These are phyloP conservation scores for Tetrapedia diversipes DNA, from an alignment of 2,888 invertebrate species.

Conservation along the genomic window DNA sequence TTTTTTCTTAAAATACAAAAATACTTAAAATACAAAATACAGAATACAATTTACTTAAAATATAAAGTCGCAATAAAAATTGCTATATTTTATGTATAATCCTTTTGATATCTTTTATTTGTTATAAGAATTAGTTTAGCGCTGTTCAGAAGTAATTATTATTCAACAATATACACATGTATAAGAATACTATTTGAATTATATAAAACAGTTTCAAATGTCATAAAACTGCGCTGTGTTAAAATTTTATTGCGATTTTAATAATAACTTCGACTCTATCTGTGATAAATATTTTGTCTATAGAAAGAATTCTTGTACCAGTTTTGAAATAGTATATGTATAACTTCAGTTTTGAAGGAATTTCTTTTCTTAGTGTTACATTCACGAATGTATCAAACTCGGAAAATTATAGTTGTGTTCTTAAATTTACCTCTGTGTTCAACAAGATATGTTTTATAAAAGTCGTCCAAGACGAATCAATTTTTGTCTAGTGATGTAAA, in stretches of 20 bases:
- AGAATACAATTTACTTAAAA: no score
- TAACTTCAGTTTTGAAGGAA: conserved; percentile 2
- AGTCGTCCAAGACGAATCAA: conserved; percentile 25
- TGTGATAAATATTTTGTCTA: conserved; percentile 77
- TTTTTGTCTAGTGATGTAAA: conserved; percentile 27
- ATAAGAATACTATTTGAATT: conserved; percentile 30
- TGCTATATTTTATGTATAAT: conserved; percentile 9
- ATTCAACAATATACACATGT: neutral
- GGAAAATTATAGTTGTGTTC: neutral
- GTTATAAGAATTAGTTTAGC: conserved; percentile 1
- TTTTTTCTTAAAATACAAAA: conserved; percentile 47
- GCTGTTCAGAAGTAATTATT: neutral
- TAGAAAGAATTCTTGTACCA: conserved; percentile 32
- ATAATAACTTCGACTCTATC: conserved; percentile 72
- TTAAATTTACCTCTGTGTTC: neutral
- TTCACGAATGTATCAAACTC: neutral
- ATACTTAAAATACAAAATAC: conserved; percentile 43
- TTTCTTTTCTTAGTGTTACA: neutral
- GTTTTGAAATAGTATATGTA: conserved; percentile 17
- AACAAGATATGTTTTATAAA: neutral
- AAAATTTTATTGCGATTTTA: conserved; percentile 73
- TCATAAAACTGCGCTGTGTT: conserved; percentile 35
- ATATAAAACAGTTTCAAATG: conserved; percentile 24
- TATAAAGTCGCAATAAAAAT: conserved; percentile 65
- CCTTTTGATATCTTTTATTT: conserved; percentile 1